Evolutionary conservation across 2,888 invertebrate genomes (phyloP), one percentile per base, ranked within the genome.

Genomic region (Papilio demoleus): DNA sequence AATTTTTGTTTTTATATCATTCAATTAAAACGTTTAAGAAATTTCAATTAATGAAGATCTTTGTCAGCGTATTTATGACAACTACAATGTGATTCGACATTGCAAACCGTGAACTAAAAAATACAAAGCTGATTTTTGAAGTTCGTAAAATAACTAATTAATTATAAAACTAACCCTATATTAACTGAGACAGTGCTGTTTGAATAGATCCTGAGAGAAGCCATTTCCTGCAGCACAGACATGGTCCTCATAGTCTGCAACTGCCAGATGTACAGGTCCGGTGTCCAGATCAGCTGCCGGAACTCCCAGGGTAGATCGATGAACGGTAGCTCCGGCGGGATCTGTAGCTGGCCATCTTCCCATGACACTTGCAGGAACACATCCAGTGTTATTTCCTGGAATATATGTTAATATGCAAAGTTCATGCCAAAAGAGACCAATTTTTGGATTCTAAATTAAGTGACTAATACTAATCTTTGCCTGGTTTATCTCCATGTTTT

Each of bases 351-450:
- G 45, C 80, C 79, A 77, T 94, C 94, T 70, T 91, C 88, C 94
- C 94, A 94, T 78, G 94, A 93, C n/a, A 94, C 94, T 91, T 94
- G 94, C 70, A 94, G 91, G 80, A 94, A 94, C 70, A 94, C 93
- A 83, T 94, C 94, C 73, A 94, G 84, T 38, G 94, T 94, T 84
- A 94, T 94, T 85, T 94, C 94, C 94, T 94, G 81, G 64, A 82
- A 81, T 71, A 76, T 68, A n/a, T n/a, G n/a, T 34, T 56, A 2
- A 6, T 31, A 34, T 31, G 3, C 3, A 31, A 31, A 31, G 31
- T 31, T 31, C 31, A 31, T 31, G 4, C 31, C 31, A 4, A 4
- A 31, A 6, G 31, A 31, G 6, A 31, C 3, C 31, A 31, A 31
- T 31, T n/a, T n/a, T n/a, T n/a, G n/a, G n/a, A n/a, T n/a, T n/a